phyloP scores from a whole-genome alignment of 2,113 vertebrate species.

The Trematomus loennbergii region DNA sequence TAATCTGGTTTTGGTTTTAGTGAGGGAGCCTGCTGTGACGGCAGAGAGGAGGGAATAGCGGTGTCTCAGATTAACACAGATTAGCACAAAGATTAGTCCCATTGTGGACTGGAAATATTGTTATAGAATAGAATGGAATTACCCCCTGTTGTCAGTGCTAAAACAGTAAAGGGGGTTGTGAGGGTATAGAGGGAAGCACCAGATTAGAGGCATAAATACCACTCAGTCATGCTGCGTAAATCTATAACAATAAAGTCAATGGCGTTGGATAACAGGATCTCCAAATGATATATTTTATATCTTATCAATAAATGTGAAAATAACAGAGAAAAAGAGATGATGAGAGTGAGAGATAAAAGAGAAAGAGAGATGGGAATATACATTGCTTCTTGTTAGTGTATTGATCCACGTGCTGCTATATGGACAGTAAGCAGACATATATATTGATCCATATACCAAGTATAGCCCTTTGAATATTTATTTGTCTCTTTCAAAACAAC shows the following conservation, averaged over 20 bases:
- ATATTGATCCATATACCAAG: constrained; percentile 56
- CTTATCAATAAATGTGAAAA: constrained; percentile 60
- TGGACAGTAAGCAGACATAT: constrained; percentile 65
- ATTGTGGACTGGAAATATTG: constrained; percentile 42
- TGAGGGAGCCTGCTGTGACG: constrained; percentile 49
- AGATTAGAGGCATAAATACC: constrained; percentile 63
- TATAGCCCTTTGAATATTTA: constrained; percentile 57
- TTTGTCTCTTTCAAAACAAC: constrained; percentile 56
- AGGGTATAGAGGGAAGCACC: constrained; percentile 23
- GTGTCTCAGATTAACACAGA: constrained; percentile 58
- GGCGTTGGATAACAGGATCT: constrained; percentile 43
- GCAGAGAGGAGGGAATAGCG: constrained; percentile 31
- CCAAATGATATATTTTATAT: constrained; percentile 50
- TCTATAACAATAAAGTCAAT: constrained; percentile 57
- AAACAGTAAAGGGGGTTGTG: background rate
- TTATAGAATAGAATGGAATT: constrained; percentile 25
- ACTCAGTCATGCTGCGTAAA: constrained; percentile 50
- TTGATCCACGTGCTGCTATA: constrained; percentile 62
- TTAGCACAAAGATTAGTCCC: constrained; percentile 49
- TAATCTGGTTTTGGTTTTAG: constrained; percentile 56
- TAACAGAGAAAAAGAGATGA: constrained; percentile 21
- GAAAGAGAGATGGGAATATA: constrained; percentile 46
- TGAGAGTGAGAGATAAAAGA: constrained; percentile 31
- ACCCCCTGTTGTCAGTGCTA: constrained; percentile 12
- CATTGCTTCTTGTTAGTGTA: constrained; percentile 63